A percentile compares a stretch with the other conserved stretches of the same genome.
Conservation (phyloP, 2,113 vertebrate species). For the Albula glossodonta region DNA sequence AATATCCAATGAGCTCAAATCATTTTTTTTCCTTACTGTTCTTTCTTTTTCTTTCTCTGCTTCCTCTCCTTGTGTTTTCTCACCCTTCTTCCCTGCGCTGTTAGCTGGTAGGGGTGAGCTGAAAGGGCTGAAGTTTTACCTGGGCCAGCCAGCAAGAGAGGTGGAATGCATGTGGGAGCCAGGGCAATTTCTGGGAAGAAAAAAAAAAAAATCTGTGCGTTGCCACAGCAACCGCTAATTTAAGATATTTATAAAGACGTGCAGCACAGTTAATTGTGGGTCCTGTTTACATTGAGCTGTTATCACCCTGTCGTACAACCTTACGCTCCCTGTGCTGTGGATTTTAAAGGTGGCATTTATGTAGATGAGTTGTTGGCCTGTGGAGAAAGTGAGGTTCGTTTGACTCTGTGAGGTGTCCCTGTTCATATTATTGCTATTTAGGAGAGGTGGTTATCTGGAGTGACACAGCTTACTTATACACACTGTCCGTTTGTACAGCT, state of each 20-base stretch:
- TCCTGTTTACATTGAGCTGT: not conserved
- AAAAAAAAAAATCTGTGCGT: not conserved
- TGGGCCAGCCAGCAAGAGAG: not conserved
- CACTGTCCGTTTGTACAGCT: too few relatives aligned
- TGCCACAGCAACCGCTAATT: slow-evolving; percentile 5
- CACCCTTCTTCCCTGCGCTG: not conserved
- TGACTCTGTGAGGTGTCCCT: too few relatives aligned
- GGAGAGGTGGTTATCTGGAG: too few relatives aligned
- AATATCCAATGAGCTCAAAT: not conserved
- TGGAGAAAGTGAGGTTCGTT: too few relatives aligned
- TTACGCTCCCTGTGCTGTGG: too few relatives aligned
- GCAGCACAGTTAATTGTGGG: not conserved
- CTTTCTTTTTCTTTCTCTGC: not conserved
- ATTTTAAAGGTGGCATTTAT: not conserved
- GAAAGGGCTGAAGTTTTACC: not conserved
- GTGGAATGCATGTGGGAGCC: not conserved
- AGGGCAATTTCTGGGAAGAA: not conserved
- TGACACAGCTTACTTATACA: too few relatives aligned
- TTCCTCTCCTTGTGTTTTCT: not conserved
- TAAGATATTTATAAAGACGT: not conserved
- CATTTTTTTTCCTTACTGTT: not conserved
- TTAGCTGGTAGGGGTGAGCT: not conserved
- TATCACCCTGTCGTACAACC: not conserved
- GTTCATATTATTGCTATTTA: too few relatives aligned
- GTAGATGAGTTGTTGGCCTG: not conserved